Evolutionary conservation across 2,797 vertebrate species (phyloP).

Genomic region (Eurystomus glaucurus): DNA sequence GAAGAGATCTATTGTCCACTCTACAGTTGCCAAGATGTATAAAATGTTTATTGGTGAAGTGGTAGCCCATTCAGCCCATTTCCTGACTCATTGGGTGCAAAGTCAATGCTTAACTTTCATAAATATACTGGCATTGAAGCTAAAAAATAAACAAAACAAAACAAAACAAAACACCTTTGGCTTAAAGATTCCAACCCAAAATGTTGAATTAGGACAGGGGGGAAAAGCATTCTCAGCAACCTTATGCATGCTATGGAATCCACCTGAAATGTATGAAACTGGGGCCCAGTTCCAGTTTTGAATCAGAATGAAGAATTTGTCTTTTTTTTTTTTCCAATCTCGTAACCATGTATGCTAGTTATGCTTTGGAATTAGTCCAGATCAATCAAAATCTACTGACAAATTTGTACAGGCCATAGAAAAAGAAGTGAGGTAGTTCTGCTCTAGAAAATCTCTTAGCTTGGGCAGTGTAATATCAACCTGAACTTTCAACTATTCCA

Average conservation of each 20-base stretch:
- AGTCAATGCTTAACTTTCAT: not conserved
- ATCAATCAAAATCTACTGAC: not conserved
- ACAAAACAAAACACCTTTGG: fast-evolving
- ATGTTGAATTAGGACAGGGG: not conserved
- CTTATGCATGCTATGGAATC: not conserved
- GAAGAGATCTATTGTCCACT: not conserved
- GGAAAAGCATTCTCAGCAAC: not conserved
- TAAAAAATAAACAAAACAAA: no score
- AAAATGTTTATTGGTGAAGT: not conserved
- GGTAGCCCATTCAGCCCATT: not conserved
- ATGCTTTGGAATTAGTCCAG: not conserved
- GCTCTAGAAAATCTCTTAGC: not conserved
- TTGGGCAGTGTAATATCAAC: not conserved
- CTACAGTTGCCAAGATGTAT: not conserved
- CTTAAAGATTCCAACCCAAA: not conserved
- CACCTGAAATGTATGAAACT: not conserved
- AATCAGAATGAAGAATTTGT: not conserved
- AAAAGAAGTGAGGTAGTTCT: not conserved
- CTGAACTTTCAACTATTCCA: not conserved
- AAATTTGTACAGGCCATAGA: not conserved
- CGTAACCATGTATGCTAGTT: not conserved
- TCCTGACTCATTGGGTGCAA: not conserved
- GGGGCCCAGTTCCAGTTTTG: not conserved
- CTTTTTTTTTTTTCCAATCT: no score
- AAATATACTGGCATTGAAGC: not conserved